Conservation (phyloP, 2,888 invertebrate species). For the Ornithoptera priamus region DNA sequence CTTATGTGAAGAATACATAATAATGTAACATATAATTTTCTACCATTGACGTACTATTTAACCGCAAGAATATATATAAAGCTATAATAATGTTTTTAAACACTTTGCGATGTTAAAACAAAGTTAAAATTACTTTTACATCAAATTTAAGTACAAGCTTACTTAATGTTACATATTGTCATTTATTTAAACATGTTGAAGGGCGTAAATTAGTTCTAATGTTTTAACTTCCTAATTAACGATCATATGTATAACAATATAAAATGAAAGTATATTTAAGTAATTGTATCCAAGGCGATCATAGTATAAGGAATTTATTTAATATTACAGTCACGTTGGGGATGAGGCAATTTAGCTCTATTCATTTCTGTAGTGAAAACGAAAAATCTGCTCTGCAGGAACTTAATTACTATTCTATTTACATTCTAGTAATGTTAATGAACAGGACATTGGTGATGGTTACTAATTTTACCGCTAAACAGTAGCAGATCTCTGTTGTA, state of each 20-base stretch:
- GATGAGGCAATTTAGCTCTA: background rate
- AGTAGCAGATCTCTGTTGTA: background rate
- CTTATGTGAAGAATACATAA: no score
- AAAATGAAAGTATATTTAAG: background rate
- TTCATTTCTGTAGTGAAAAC: background rate
- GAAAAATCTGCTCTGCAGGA: background rate
- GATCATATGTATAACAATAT: background rate
- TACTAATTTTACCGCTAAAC: background rate
- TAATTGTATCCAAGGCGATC: background rate
- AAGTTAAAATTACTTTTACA: background rate
- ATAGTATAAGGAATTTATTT: background rate
- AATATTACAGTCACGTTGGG: background rate
- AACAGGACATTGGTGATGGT: background rate
- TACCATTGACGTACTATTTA: no score
- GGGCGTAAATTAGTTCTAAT: background rate
- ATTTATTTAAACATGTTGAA: background rate
- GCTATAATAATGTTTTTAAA: no score
- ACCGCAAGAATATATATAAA: no score
- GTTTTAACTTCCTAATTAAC: background rate
- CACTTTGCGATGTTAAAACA: no score
- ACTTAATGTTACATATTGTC: background rate
- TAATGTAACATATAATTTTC: no score
- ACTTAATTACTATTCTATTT: background rate
- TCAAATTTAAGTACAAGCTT: background rate
- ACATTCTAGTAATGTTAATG: background rate